Percentiles rank a stretch among this genome's conserved stretches.
These are phyloP conservation scores for Drosophila rellima DNA, from an alignment of 2,888 invertebrate species.

Conservation along the genomic window DNA sequence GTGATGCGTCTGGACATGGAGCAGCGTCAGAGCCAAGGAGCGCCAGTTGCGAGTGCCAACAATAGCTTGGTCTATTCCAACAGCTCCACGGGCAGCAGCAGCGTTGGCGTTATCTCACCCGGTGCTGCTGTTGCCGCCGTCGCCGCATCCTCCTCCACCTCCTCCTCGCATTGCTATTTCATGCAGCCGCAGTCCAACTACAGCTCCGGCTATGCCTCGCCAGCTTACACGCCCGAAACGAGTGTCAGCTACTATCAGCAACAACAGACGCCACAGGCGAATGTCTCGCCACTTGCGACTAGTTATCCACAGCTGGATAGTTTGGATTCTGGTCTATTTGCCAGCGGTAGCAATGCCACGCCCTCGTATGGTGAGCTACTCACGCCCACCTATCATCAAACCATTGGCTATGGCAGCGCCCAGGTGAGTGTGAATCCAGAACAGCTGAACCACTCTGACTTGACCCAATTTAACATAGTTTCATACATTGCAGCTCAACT, in stretches of 20 bases:
- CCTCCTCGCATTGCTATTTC: constrained; percentile 68
- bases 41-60: constrained; percentile 31
- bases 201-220: constrained; percentile 83
- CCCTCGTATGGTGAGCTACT: constrained; percentile 82
- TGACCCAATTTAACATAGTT: background rate
- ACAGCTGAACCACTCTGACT: background rate
- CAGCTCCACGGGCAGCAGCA: constrained; percentile 25
- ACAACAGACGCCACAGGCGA: constrained; percentile 42
- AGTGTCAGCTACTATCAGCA: constrained; percentile 69
- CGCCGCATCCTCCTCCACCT: constrained; percentile 17
- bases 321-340: constrained; percentile 75
- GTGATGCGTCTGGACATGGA: constrained; percentile 96
- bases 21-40: constrained; percentile 87
- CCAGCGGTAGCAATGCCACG: constrained; percentile 67
- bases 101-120: constrained; percentile 21
- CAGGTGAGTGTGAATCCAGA: constrained; percentile 64
- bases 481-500: constrained; percentile 47
- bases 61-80: constrained; percentile 41
- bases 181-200: constrained; percentile 83
- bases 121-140: constrained; percentile 35
- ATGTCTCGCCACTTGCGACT: constrained; percentile 33
- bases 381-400: constrained; percentile 72
- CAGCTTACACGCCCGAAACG: constrained; percentile 77
- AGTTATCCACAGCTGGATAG: constrained; percentile 71
- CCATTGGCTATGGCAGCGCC: constrained; percentile 69